Conservation (phyloP, 2,797 vertebrate species). For the Anisognathus igniventris region DNA sequence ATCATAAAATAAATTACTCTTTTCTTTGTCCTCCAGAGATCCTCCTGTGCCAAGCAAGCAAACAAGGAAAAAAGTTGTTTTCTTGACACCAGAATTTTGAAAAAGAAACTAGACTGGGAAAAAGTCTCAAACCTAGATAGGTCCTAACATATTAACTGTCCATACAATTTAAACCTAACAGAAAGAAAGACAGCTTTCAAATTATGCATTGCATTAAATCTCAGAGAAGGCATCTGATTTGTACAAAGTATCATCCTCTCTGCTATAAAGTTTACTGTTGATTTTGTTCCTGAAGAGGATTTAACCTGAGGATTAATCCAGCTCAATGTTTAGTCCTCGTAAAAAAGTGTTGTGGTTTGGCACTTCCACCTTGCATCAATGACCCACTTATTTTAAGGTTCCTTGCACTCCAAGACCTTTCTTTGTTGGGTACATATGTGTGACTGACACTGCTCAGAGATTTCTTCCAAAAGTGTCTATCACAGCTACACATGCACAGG, state of each 20-base stretch:
- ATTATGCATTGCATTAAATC: background rate
- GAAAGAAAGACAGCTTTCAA: background rate
- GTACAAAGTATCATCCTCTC: background rate
- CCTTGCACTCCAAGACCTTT: background rate
- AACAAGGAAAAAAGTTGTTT: background rate
- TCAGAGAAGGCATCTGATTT: background rate
- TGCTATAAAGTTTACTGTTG: background rate
- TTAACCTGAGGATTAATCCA: background rate
- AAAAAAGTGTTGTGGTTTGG: background rate
- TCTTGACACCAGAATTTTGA: background rate
- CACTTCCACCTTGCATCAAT: background rate
- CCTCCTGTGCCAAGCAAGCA: background rate
- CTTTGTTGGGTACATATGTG: background rate
- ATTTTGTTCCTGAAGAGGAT: background rate
- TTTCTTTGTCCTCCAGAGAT: background rate
- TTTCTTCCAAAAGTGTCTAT: background rate
- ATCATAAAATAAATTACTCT: background rate
- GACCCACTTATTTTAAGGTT: background rate
- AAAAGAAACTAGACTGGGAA: background rate
- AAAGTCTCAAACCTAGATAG: background rate
- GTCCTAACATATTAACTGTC: background rate
- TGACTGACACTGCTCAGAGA: background rate
- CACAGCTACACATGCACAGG: background rate
- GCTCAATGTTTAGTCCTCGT: background rate
- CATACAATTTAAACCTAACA: background rate